Conservation (phyloP, 1,140 invertebrate species). For the Pseudomyrmex flavicornis region DNA sequence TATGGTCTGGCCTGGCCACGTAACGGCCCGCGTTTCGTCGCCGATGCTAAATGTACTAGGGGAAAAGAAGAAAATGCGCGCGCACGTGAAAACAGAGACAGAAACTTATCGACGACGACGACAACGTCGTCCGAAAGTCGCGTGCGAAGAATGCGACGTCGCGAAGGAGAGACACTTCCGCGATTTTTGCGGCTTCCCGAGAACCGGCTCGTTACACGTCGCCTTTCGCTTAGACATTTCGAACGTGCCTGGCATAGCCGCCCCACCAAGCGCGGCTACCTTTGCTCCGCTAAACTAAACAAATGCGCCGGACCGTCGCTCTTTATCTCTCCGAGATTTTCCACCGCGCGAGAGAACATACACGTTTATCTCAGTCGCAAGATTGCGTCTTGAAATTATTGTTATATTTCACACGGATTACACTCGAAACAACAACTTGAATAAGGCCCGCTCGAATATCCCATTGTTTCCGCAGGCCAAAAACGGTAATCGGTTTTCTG, state of each 20-base stretch:
- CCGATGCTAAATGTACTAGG: neutral
- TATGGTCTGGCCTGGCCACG: neutral
- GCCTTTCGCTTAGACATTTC: constrained; percentile 47
- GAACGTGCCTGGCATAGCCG: constrained; percentile 31
- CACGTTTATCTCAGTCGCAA: neutral
- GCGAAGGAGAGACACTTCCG: constrained; percentile 1
- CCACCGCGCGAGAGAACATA: no score
- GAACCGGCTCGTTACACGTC: constrained; percentile 54
- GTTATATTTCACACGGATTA: neutral
- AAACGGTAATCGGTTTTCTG: neutral
- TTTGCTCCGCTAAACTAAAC: neutral
- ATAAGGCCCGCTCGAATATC: neutral
- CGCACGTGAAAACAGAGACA: no score
- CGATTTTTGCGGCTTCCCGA: constrained; percentile 46
- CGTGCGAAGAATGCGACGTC: neutral
- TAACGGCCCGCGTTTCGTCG: constrained; percentile 1
- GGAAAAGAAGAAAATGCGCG: neutral
- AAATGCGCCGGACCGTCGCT: neutral
- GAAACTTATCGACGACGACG: no score
- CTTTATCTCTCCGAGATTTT: neutral
- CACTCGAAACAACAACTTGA: neutral
- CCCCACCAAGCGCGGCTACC: neutral
- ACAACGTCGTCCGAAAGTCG: constrained; percentile 26
- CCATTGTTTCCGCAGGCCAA: neutral
- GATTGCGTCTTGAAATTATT: neutral